Conservation (phyloP, 1,140 invertebrate species). For the Papilio xuthus region DNA sequence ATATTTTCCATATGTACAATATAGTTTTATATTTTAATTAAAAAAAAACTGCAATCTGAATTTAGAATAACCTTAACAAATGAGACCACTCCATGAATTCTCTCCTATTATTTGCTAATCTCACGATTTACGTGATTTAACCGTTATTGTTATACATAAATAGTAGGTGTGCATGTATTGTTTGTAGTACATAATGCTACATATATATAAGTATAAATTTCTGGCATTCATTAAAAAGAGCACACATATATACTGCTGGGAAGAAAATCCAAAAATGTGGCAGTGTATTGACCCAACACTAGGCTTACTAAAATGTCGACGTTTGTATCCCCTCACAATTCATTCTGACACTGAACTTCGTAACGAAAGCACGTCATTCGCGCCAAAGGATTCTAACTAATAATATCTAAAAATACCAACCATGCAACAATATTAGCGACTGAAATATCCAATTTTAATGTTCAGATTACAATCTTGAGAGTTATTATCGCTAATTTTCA, state of each 20-base stretch:
- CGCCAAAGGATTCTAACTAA: too few relatives aligned
- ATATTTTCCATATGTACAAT: too few relatives aligned
- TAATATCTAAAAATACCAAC: too few relatives aligned
- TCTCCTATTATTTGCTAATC: not conserved
- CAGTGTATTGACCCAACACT: too few relatives aligned
- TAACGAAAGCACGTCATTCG: too few relatives aligned
- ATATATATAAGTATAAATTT: not conserved
- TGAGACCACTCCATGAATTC: not conserved
- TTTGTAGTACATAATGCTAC: not conserved
- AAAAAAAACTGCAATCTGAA: not conserved
- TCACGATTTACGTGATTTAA: not conserved
- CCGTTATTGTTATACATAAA: conserved; percentile 2
- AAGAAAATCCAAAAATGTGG: too few relatives aligned
- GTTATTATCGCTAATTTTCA: not conserved
- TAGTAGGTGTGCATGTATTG: not conserved
- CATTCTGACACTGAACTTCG: too few relatives aligned
- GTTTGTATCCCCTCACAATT: too few relatives aligned
- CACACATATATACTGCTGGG: too few relatives aligned
- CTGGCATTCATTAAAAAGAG: not conserved
- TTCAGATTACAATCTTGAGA: not conserved
- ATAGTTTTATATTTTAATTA: too few relatives aligned
- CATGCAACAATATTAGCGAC: not conserved
- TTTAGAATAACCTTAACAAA: not conserved
- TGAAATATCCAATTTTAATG: not conserved
- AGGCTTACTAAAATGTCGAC: too few relatives aligned